Evolutionary conservation across 2,797 vertebrate species (phyloP).

Genomic region (Syncerus caffer): DNA sequence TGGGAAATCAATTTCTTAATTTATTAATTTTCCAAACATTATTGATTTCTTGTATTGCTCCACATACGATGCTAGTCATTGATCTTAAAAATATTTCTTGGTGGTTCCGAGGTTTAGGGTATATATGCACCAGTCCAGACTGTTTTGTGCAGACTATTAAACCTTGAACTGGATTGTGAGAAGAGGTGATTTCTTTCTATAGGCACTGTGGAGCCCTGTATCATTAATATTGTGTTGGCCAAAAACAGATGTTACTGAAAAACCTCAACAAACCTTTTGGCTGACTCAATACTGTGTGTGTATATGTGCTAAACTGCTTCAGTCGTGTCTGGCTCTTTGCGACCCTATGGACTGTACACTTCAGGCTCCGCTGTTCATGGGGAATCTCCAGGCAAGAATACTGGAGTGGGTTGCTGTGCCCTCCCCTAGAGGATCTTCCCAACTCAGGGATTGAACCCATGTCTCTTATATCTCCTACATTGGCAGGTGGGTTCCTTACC

Average conservation of each 20-base stretch:
- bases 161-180: background rate
- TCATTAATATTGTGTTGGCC: background rate
- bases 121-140: background rate
- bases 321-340: background rate
- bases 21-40: background rate
- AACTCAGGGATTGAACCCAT: background rate
- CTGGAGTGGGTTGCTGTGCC: background rate
- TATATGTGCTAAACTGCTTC: background rate
- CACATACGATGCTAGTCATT: background rate
- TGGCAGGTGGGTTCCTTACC: background rate
- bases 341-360: background rate
- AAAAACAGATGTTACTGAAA: background rate
- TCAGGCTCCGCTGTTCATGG: background rate
- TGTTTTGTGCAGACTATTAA: background rate
- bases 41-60: background rate
- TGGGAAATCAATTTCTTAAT: background rate
- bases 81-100: background rate
- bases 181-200: background rate
- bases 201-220: background rate
- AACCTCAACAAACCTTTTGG: background rate
- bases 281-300: background rate
- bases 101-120: background rate
- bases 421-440: background rate
- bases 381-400: background rate
- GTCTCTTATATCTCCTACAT: background rate